phyloP scores from a whole-genome alignment of 2,797 vertebrate species.

The Eremophila alpestris region DNA sequence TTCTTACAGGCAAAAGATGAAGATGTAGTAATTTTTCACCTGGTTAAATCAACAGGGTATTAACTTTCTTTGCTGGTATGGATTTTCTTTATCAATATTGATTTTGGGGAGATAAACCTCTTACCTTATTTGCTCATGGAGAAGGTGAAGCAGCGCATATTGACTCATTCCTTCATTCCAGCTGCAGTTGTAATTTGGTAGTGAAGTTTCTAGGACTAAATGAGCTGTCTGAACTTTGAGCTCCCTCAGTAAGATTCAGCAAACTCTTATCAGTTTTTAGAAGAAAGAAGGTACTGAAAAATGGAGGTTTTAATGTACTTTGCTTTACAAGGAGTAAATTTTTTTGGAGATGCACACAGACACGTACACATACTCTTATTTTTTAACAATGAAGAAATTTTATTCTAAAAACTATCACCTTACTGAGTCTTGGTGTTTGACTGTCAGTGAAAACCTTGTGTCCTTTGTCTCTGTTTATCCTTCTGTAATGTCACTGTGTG shows the following conservation, averaged over 20 bases:
- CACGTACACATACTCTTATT: accelerated
- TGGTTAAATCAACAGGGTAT: not conserved
- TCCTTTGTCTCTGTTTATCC: not conserved
- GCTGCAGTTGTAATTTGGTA: not conserved
- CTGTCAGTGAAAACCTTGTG: not conserved
- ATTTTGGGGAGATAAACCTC: not conserved
- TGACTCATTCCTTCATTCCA: not conserved
- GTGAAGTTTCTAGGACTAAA: not conserved
- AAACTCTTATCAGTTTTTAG: not conserved
- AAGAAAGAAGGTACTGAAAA: not conserved
- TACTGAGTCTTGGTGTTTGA: not conserved
- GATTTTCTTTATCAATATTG: slow-evolving; percentile 8
- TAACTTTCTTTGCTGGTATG: not conserved
- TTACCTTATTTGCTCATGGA: not conserved
- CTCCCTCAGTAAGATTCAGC: not conserved
- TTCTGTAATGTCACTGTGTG: not conserved
- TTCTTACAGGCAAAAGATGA: not conserved
- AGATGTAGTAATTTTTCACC: not conserved
- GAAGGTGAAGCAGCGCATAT: not conserved
- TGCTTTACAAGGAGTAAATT: not conserved
- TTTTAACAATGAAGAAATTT: not conserved
- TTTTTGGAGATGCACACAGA: not conserved
- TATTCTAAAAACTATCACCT: not conserved
- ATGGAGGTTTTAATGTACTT: not conserved
- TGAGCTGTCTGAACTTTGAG: not conserved